These are phyloP conservation scores for Drosophila sp. DNA, from an alignment of 1,140 invertebrate species.

Conservation along the genomic window DNA sequence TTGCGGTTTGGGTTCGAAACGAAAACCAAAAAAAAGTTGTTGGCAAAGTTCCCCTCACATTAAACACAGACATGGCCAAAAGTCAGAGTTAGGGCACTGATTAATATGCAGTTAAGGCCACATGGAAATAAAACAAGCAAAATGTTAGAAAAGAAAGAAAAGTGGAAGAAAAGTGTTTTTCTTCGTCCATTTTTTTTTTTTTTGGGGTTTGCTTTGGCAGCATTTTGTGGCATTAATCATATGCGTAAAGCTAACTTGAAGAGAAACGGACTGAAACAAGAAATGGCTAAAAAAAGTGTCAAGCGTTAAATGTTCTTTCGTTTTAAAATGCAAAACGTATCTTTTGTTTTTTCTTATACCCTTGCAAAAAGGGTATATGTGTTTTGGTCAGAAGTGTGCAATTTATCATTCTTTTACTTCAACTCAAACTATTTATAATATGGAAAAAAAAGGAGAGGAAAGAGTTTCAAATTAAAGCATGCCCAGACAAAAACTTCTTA, in stretches of 20 bases:
- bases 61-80: slow-evolving; percentile 17
- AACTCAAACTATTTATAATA: no score
- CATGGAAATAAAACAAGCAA: slow-evolving; percentile 30
- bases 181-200: background rate
- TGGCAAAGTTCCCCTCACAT: background rate
- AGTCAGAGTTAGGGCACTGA: slow-evolving; percentile 18
- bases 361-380: background rate
- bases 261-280: background rate
- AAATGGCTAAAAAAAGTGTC: slow-evolving; percentile 9
- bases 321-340: slow-evolving; percentile 44
- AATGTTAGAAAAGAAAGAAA: background rate
- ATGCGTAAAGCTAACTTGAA: slow-evolving; percentile 6
- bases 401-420: no score
- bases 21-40: background rate
- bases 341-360: background rate
- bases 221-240: slow-evolving; percentile 14
- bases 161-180: background rate
- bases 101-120: slow-evolving; percentile 57
- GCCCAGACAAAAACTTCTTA: no score
- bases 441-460: background rate
- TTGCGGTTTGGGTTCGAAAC: background rate
- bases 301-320: slow-evolving; percentile 27
- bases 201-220: background rate
- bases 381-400: no score
- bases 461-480: background rate